Percentiles rank a stretch among this genome's conserved stretches.
Conservation (phyloP, 2,113 vertebrate species). For the Ramphastos sulfuratus region DNA sequence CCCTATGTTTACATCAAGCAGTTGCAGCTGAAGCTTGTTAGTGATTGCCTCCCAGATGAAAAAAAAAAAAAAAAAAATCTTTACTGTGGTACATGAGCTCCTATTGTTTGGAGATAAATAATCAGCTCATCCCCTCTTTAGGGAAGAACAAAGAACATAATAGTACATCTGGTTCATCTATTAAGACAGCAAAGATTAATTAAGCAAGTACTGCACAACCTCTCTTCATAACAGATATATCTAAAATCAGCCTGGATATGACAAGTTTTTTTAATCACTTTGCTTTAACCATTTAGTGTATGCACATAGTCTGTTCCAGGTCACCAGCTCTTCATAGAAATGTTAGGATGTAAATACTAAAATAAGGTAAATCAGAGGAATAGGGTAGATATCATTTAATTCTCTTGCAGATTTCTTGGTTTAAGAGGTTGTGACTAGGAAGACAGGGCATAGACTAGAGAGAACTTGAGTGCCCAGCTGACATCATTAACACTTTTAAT, state of each 20-base stretch:
- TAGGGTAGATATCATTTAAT: neutral
- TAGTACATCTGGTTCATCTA: slow-evolving; percentile 73
- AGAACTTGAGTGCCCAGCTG: neutral
- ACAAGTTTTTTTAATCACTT: slow-evolving; percentile 24
- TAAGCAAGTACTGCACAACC: slow-evolving; percentile 62
- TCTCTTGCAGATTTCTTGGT: neutral
- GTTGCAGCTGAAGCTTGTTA: slow-evolving; percentile 81
- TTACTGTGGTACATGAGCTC: slow-evolving; percentile 71
- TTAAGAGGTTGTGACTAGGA: neutral
- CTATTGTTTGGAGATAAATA: slow-evolving; percentile 78
- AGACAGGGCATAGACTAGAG: neutral
- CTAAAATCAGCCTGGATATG: slow-evolving; percentile 38
- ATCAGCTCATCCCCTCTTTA: slow-evolving; percentile 69
- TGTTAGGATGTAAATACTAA: neutral
- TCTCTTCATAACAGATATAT: slow-evolving; percentile 53
- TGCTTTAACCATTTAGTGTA: slow-evolving; percentile 28
- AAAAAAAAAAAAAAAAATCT: slow-evolving; percentile 49
- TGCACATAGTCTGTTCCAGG: neutral
- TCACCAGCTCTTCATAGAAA: neutral
- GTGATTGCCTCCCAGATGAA: slow-evolving; percentile 70
- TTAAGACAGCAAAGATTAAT: slow-evolving; percentile 74
- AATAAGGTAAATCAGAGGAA: neutral
- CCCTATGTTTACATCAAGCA: slow-evolving; percentile 74
- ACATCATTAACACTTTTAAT: neutral
- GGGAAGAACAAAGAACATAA: slow-evolving; percentile 76